Evolutionary conservation across 2,797 vertebrate genomes (phyloP).

Genomic region (Arctocebus calabarensis): DNA sequence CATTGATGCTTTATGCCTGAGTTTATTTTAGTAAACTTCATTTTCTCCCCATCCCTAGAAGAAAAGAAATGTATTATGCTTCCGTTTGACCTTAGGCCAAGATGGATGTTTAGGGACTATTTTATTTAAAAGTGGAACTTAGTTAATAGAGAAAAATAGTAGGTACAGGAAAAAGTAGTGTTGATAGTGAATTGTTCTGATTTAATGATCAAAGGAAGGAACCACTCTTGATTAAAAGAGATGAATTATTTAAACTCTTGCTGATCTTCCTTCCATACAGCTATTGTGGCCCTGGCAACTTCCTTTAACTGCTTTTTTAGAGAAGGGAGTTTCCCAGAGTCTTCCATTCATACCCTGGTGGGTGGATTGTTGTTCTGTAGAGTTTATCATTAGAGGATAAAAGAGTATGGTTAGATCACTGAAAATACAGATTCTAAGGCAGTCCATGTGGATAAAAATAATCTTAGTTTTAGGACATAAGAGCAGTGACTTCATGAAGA

Average conservation of each 20-base stretch:
- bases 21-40: conserved; percentile 40
- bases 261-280: not conserved
- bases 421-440: not conserved
- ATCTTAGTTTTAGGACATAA: not conserved
- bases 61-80: conserved; percentile 1
- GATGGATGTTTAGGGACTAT: not conserved
- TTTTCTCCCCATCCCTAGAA: not conserved
- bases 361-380: conserved; percentile 4
- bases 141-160: not conserved
- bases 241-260: not conserved
- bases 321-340: not conserved
- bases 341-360: not conserved
- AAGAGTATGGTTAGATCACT: not conserved
- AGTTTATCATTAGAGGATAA: not conserved
- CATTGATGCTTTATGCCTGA: conserved; percentile 50
- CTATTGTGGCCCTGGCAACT: not conserved
- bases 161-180: not conserved
- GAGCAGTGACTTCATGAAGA: not conserved
- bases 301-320: not conserved
- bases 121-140: conserved; percentile 51
- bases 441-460: not conserved
- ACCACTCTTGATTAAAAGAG: conserved; percentile 26
- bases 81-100: conserved; percentile 15
- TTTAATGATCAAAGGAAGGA: not conserved
- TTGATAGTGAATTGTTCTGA: not conserved